A percentile compares a stretch with the other conserved stretches of the same genome.
Conservation (phyloP, 2,113 vertebrate species). For the Rafetus swinhoei region DNA sequence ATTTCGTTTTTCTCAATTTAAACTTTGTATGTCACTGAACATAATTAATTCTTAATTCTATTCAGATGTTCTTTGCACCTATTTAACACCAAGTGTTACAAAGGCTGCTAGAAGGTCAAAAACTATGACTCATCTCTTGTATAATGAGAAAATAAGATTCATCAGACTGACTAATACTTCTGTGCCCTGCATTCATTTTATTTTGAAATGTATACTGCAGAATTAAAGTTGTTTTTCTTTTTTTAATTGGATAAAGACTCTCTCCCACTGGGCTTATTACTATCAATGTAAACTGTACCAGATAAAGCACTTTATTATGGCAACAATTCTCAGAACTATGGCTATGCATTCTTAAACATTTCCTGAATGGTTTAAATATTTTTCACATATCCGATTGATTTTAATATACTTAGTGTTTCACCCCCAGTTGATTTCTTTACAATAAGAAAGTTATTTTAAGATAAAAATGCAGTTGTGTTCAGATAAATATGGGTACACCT, state of each 20-base stretch:
- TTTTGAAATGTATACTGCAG: slow-evolving; percentile 20
- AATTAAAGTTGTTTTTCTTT: slow-evolving; percentile 29
- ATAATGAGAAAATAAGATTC: neutral
- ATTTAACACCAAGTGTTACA: neutral
- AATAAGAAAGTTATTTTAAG: neutral
- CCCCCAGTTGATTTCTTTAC: neutral
- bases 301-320: neutral
- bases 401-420: neutral
- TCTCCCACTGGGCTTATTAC: neutral
- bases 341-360: neutral
- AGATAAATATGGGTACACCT: neutral
- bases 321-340: neutral
- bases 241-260: slow-evolving; percentile 33
- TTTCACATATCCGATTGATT: neutral
- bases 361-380: neutral
- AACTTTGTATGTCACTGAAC: neutral
- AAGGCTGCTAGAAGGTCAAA: slow-evolving; percentile 41
- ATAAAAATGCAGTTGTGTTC: neutral
- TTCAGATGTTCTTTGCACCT: neutral
- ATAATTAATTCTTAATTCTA: slow-evolving; percentile 7
- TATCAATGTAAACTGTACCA: neutral
- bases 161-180: neutral
- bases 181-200: slow-evolving; percentile 25
- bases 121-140: neutral
- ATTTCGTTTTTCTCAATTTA: neutral